These are phyloP conservation scores for Amazona finschi DNA, from an alignment of 2,797 vertebrate genomes.

Conservation along the genomic window DNA sequence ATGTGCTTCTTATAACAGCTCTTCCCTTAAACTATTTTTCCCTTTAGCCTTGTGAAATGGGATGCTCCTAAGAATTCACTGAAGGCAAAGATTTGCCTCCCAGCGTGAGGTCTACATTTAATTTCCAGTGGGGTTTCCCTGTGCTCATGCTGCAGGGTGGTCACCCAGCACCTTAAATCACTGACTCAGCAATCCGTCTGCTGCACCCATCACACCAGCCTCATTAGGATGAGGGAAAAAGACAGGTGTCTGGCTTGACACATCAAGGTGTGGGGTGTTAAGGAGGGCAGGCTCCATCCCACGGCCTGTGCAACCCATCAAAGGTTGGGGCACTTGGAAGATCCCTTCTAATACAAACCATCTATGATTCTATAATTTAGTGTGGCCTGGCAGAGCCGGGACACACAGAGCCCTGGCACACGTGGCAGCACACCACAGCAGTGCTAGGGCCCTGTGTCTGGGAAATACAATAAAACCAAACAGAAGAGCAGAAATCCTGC, in stretches of 20 bases:
- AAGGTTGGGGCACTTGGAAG: neutral
- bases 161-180: rapidly evolving
- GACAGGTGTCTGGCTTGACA: neutral
- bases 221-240: neutral
- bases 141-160: rapidly evolving
- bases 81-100: neutral
- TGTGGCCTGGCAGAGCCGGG: neutral
- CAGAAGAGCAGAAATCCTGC: neutral
- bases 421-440: neutral
- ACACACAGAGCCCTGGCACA: neutral
- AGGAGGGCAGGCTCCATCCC: neutral
- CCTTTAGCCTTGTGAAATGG: neutral
- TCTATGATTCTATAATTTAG: neutral
- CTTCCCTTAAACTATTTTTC: neutral
- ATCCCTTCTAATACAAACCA: neutral
- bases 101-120: rapidly evolving
- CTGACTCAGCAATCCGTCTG: neutral
- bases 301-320: neutral
- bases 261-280: too few species aligned
- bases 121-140: neutral
- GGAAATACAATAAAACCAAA: neutral
- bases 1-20: rapidly evolving
- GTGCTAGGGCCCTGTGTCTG: rapidly evolving
- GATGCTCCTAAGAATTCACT: neutral
- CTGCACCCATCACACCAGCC: too few species aligned